A percentile compares a stretch with the other conserved stretches of the same genome.
Conservation (phyloP, 2,797 vertebrate species). For the Momotus momota region DNA sequence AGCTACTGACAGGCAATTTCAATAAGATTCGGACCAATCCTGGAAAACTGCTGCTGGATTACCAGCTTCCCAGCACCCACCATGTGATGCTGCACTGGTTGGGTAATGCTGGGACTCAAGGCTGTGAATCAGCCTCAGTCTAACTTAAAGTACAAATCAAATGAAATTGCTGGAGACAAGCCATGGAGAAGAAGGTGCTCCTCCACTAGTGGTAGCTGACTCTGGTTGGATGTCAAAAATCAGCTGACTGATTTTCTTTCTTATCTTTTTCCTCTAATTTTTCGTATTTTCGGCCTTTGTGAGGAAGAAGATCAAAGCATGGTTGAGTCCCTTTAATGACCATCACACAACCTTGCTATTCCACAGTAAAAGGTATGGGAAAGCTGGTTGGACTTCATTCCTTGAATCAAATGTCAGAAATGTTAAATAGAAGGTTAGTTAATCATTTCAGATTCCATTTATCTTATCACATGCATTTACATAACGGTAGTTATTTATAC, state of each 20-base stretch:
- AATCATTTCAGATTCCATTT: conserved; percentile 68
- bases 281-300: conserved; percentile 24
- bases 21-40: background rate
- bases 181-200: background rate
- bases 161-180: background rate
- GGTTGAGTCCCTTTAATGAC: conserved; percentile 7
- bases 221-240: background rate
- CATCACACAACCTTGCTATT: conserved; percentile 37
- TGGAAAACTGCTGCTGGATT: background rate
- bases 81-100: accelerated
- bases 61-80: background rate
- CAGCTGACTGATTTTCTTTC: background rate
- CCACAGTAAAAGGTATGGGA: conserved; percentile 1
- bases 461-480: conserved; percentile 70
- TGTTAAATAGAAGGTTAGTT: conserved; percentile 72
- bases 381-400: conserved; percentile 64
- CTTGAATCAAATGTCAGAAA: conserved; percentile 54
- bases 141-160: background rate
- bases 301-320: conserved; percentile 43
- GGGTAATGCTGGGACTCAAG: background rate
- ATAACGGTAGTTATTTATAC: conserved; percentile 70
- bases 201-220: background rate
- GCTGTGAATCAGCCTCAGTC: background rate
- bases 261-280: background rate
- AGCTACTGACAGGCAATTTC: background rate